These are phyloP conservation scores for Abramis brama DNA, from an alignment of 2,113 vertebrate genomes.

Conservation along the genomic window DNA sequence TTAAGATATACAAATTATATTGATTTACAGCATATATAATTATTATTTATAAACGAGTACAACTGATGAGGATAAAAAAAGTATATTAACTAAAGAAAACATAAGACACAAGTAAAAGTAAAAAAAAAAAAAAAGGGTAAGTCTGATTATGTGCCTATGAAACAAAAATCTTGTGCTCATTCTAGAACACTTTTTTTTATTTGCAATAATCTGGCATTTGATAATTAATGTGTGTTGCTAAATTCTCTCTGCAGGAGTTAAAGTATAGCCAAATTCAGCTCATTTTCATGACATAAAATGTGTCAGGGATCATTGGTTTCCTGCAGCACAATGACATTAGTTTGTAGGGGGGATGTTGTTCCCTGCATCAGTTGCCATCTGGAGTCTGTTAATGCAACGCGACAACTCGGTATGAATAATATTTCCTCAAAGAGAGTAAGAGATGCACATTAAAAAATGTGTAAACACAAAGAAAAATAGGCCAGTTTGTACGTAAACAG, in stretches of 20 bases:
- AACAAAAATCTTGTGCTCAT: not conserved
- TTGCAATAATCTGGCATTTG: slow-evolving; percentile 41
- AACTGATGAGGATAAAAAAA: no score
- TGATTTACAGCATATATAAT: no score
- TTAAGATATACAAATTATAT: no score
- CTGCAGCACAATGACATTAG: slow-evolving; percentile 69
- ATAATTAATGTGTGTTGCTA: slow-evolving; percentile 61
- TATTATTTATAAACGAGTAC: no score
- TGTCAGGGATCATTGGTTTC: slow-evolving; percentile 75
- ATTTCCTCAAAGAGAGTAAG: not conserved
- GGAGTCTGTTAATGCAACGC: slow-evolving; percentile 52
- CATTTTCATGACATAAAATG: slow-evolving; percentile 68
- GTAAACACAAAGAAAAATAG: not conserved
- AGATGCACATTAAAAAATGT: not conserved
- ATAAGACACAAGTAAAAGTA: no score
- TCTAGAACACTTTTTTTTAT: not conserved
- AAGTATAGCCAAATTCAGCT: slow-evolving; percentile 55
- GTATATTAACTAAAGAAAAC: no score
- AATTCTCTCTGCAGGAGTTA: slow-evolving; percentile 55
- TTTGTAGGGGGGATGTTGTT: slow-evolving; percentile 67
- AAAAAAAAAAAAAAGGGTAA: not conserved
- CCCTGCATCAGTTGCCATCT: slow-evolving; percentile 65
- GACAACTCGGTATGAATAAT: slow-evolving; percentile 39
- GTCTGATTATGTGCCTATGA: not conserved
- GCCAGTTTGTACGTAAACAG: not conserved